Evolutionary conservation across 2,113 vertebrate species (phyloP).

Genomic region (Alectura lathami): DNA sequence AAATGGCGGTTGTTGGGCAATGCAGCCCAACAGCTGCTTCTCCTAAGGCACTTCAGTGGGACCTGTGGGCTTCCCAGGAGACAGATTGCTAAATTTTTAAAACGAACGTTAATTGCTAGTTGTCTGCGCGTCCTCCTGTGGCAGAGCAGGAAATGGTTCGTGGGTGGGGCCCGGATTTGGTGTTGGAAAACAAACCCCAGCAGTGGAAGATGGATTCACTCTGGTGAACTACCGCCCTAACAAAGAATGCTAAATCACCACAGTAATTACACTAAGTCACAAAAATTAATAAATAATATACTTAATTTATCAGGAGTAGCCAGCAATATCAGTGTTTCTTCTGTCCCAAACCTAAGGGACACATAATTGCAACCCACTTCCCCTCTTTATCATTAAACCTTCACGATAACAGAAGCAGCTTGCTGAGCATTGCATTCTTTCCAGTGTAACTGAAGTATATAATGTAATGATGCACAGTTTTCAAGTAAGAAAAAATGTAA

Average conservation of each 20-base stretch:
- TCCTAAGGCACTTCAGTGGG: accelerated
- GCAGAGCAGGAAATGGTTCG: accelerated
- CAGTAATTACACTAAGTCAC: not conserved
- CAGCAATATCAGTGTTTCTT: not conserved
- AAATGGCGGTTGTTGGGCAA: not conserved
- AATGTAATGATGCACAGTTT: not conserved
- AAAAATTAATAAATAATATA: not conserved
- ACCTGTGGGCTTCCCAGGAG: not conserved
- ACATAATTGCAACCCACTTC: not conserved
- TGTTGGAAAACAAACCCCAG: accelerated
- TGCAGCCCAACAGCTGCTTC: not conserved
- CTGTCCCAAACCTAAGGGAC: not conserved
- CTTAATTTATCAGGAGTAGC: accelerated
- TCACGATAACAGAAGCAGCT: not conserved
- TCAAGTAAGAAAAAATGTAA: not conserved
- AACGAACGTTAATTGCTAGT: accelerated
- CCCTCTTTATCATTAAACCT: not conserved
- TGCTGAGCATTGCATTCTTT: not conserved
- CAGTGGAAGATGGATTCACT: accelerated
- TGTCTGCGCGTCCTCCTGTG: not conserved
- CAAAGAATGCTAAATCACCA: not conserved
- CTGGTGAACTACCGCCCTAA: accelerated
- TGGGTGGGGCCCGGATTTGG: accelerated
- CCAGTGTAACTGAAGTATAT: accelerated
- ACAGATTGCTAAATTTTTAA: accelerated